phyloP scores from a whole-genome alignment of 1,140 invertebrate genomes.

The Neuroterus valhalla region DNA sequence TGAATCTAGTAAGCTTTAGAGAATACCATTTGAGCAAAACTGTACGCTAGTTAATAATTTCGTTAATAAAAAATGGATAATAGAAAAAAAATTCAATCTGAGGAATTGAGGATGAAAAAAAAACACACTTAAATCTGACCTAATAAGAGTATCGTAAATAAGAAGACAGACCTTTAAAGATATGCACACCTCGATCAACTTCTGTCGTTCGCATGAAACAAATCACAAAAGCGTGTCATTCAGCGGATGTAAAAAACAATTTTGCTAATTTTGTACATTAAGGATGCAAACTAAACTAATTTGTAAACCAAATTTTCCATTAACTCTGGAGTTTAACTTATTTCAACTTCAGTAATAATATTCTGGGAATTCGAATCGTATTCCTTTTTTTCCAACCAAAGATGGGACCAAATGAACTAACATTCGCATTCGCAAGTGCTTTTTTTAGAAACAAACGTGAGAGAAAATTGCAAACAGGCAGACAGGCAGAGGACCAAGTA shows the following conservation, averaged over 20 bases:
- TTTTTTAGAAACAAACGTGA: conserved; percentile 33
- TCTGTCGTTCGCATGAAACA: conserved; percentile 82
- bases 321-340: neutral
- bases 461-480: conserved; percentile 49
- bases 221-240: conserved; percentile 75
- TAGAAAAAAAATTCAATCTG: conserved; percentile 29
- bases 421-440: conserved; percentile 33
- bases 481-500: conserved; percentile 62
- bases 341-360: too few relatives aligned
- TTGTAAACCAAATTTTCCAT: conserved; percentile 32
- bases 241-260: conserved; percentile 52
- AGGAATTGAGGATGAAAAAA: conserved; percentile 39
- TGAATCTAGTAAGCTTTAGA: conserved; percentile 2
- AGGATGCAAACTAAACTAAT: conserved; percentile 1
- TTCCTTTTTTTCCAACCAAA: neutral
- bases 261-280: conserved; percentile 19
- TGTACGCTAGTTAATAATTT: neutral
- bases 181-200: conserved; percentile 93
- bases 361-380: too few relatives aligned
- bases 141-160: conserved; percentile 60
- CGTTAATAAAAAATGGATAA: conserved; percentile 22
- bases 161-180: conserved; percentile 88
- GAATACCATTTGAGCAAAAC: neutral
- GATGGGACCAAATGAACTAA: neutral
- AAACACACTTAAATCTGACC: conserved; percentile 49